phyloP scores from a whole-genome alignment of 2,888 invertebrate genomes.

The Phalera bucephala region DNA sequence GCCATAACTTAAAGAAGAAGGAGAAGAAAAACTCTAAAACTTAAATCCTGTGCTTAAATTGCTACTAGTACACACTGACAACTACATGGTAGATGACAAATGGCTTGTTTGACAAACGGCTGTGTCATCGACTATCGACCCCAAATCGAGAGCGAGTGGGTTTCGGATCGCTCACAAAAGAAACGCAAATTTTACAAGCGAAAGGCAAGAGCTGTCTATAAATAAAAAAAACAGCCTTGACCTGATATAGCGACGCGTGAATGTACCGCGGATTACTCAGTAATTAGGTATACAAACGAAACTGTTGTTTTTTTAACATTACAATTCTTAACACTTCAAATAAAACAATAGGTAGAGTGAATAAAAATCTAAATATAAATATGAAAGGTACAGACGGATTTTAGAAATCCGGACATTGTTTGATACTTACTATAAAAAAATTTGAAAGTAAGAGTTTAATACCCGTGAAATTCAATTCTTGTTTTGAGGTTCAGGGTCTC shows the following conservation, averaged over 20 bases:
- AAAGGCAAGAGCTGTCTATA: constrained; percentile 17
- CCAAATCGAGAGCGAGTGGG: constrained; percentile 3
- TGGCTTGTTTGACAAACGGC: neutral
- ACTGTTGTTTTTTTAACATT: neutral
- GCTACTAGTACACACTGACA: too few species aligned
- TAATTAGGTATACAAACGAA: constrained; percentile 2
- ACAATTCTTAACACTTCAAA: neutral
- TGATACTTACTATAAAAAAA: too few species aligned
- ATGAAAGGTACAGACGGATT: too few species aligned
- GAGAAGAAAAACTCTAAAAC: too few species aligned
- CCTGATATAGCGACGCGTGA: constrained; percentile 12
- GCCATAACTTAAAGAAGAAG: too few species aligned
- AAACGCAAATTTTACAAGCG: constrained; percentile 15
- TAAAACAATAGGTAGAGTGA: neutral
- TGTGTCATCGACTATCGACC: constrained; percentile 2
- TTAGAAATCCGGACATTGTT: too few species aligned
- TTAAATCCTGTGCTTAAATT: too few species aligned
- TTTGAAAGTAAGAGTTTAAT: too few species aligned
- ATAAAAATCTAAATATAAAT: neutral
- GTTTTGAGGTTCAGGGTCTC: too few species aligned
- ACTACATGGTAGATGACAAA: neutral
- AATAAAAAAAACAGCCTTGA: constrained; percentile 19
- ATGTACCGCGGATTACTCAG: constrained; percentile 9
- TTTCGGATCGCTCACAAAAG: constrained; percentile 5
- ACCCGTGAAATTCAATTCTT: too few species aligned